phyloP scores from a whole-genome alignment of 2,888 invertebrate genomes.

The Cryptocephalus moraei region DNA sequence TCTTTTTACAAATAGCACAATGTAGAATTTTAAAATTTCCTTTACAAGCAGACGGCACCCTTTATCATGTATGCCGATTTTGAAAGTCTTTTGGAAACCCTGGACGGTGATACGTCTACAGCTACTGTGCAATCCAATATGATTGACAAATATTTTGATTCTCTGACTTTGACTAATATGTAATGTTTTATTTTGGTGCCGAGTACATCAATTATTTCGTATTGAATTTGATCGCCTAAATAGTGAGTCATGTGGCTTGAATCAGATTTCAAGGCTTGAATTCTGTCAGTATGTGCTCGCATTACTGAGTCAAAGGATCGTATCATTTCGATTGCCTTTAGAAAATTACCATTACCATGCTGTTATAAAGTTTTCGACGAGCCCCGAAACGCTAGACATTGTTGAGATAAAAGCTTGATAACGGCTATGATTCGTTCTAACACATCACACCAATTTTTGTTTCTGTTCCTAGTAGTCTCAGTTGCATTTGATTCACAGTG shows the following conservation, averaged over 20 bases:
- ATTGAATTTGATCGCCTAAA: conserved; percentile 2
- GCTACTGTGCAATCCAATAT: no score
- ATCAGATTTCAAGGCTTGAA: conserved; percentile 1
- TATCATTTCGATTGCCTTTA: conserved; percentile 11
- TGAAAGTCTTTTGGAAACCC: no score
- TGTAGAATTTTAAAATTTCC: no score
- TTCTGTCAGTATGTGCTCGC: conserved; percentile 3
- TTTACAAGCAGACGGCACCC: no score
- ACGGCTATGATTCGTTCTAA: no score
- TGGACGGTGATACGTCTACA: no score
- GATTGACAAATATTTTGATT: conserved; percentile 5
- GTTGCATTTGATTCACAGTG: conserved; percentile 2
- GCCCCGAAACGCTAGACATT: conserved; percentile 13
- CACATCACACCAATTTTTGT: conserved; percentile 2
- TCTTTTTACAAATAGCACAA: no score
- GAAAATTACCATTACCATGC: conserved; percentile 13
- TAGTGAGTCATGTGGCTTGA: conserved; percentile 1
- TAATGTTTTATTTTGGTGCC: not conserved
- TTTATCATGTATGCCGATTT: no score
- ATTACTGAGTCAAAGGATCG: conserved; percentile 9
- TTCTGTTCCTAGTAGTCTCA: conserved; percentile 2
- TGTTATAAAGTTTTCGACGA: conserved; percentile 7
- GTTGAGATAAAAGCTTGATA: conserved; percentile 6
- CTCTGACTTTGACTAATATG: conserved; percentile 1
- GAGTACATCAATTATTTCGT: not conserved